Evolutionary conservation across 2,888 invertebrate species (phyloP), one percentile per base, ranked within the genome.

Genomic region (Plebejus anna): DNA sequence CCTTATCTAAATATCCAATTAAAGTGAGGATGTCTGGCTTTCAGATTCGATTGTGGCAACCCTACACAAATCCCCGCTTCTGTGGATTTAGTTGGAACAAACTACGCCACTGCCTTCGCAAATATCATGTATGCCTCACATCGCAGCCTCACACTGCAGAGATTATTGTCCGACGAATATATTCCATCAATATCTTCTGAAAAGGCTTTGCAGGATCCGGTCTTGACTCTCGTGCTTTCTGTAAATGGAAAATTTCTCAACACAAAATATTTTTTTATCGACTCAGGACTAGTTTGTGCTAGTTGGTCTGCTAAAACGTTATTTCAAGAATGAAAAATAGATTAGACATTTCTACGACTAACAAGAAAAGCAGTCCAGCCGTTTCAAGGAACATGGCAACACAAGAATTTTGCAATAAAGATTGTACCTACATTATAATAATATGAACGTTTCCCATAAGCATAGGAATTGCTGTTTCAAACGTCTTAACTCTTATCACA

Each of bases 401-500:
- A 9, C 9, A 9, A 9, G 9, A 47, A 9, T 42, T 42, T 42
- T 42, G 9, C 7, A 42, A 47, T 47, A 11, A 47, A 47, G 1
- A 59, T 28, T 28, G 4, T 61, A 61, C 11, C 32, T 32, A 32
- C 32, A 32, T 32, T 32, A 32, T 32, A 22, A 28, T 66, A 13
- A 32, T 32, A 32, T 66, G 13, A 66, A 32, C 66, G 11, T 32
- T 32, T 66, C 3, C 32, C 32, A 32, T 13, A 66, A 28, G 66
- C 28, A 66, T 28, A 66, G 13, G 32, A 66, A 66, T 66, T 66
- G 11, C 32, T 13, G 22, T 6, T 36, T 55, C 22, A n/a, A 22
- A 32, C n/a, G 16, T 66, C 16, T 70, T 47, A 55, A 55, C 55
- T 55, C 55, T 55, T 16, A 75, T 75, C 5, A 51, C 76, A 80